Base-by-base conservation (phyloP, 2,888 invertebrate species). In the Meganola albula region DNA sequence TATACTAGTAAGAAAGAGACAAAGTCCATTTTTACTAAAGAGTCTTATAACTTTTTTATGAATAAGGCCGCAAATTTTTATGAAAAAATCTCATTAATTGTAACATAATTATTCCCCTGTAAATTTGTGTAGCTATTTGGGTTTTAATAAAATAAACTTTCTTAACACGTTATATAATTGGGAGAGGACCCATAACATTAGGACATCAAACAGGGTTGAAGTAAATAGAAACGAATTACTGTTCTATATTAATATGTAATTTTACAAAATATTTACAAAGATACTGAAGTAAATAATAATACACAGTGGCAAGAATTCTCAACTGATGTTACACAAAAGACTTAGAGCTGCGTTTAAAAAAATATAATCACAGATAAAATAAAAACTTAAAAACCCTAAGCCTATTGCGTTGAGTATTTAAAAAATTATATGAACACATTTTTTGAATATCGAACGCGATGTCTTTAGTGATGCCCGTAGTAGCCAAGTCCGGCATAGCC, bases 191-290 rank as follows among this genome's bases (percentile, higher is more conserved):
- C n/a, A n/a, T n/a, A n/a, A n/a, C n/a, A n/a, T n/a, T n/a, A n/a
- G n/a, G n/a, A n/a, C n/a, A n/a, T n/a, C n/a, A n/a, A n/a, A n/a
- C n/a, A n/a, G n/a, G n/a, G n/a, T n/a, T n/a, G n/a, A n/a, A n/a
- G n/a, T n/a, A n/a, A n/a, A n/a, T n/a, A n/a, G n/a, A n/a, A n/a
- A n/a, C n/a, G n/a, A n/a, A n/a, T n/a, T n/a, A n/a, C n/a, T n/a
- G n/a, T n/a, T 25, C 12, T 7, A 26, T 33, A 35, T 37, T 39
- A 32, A 31, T 12, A 44, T 33, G 12, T 44, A 40, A 45, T 48
- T 46, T 55, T 51, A 67, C 64, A 57, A 58, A 43, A 60, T 72
- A 74, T 74, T 66, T 74, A 73, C 73, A 74, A 63, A 68, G 54
- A 48, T 44, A 58, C 53, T 44, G 40, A 46, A 47, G 49, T 52